These are phyloP conservation scores for Ischnus inquisitorius DNA, from an alignment of 2,888 invertebrate genomes.

Conservation along the genomic window DNA sequence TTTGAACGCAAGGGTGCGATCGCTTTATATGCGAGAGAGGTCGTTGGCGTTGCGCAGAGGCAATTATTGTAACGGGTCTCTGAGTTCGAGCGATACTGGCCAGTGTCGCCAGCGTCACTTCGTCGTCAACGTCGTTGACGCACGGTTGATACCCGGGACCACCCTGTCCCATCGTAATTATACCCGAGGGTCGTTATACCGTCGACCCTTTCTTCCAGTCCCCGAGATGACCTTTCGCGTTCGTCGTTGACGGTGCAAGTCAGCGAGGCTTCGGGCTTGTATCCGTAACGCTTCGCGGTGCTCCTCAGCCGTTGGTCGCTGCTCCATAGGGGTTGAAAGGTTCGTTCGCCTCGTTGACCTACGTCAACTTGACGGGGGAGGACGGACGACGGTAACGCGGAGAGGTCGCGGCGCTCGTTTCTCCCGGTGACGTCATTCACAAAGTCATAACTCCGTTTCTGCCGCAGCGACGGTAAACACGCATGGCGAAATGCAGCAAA, in stretches of 20 bases:
- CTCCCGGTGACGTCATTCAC: slow-evolving; percentile 33
- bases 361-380: slow-evolving; percentile 60
- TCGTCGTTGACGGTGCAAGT: neutral
- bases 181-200: slow-evolving; percentile 35
- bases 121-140: neutral
- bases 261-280: neutral
- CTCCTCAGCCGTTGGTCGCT: slow-evolving; percentile 1
- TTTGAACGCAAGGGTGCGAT: too few species aligned
- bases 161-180: slow-evolving; percentile 10
- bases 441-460: slow-evolving; percentile 31
- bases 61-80: neutral
- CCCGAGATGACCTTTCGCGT: slow-evolving; percentile 30
- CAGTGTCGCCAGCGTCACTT: neutral
- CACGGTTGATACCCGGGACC: neutral
- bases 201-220: slow-evolving; percentile 2
- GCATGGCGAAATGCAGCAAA: neutral
- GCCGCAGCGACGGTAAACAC: slow-evolving; percentile 10
- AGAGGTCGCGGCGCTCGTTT: neutral
- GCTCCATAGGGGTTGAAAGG: slow-evolving; percentile 53
- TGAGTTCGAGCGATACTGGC: neutral
- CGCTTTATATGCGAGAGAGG: neutral
- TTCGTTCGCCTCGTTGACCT: slow-evolving; percentile 69
- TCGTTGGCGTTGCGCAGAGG: neutral
- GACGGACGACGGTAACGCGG: slow-evolving; percentile 13
- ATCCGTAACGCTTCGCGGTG: slow-evolving; percentile 4